phyloP scores from a whole-genome alignment of 2,113 vertebrate species.

The Ginglymostoma cirratum region DNA sequence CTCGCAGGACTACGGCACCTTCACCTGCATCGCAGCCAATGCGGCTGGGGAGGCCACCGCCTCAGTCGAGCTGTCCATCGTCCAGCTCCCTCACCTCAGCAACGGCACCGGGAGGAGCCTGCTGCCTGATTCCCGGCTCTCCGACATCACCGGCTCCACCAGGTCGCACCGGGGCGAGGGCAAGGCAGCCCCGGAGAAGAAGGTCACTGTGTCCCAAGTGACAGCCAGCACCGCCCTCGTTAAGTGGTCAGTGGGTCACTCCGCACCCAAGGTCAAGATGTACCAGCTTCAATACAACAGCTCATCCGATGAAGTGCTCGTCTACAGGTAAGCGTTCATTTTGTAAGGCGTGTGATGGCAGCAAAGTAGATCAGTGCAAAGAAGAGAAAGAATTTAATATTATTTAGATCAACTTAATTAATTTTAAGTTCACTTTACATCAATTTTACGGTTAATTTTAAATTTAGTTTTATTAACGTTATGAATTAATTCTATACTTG shows the following conservation, averaged over 20 bases:
- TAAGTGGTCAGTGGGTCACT: conserved; percentile 89
- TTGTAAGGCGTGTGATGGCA: too few relatives aligned
- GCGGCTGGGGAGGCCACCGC: conserved; percentile 91
- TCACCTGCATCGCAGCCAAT: conserved; percentile 94
- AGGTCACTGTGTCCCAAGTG: conserved; percentile 84
- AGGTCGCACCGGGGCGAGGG: conserved; percentile 77
- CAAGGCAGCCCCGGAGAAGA: conserved; percentile 71
- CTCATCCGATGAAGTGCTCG: conserved; percentile 91
- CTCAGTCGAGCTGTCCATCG: conserved; percentile 81
- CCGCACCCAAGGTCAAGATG: conserved; percentile 91
- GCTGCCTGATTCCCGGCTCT: conserved; percentile 82
- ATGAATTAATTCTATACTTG: too few relatives aligned
- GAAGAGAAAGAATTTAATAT: background rate
- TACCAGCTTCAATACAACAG: conserved; percentile 97
- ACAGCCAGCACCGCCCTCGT: conserved; percentile 82
- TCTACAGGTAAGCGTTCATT: conserved; percentile 76
- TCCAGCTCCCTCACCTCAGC: conserved; percentile 87
- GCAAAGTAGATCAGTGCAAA: background rate
- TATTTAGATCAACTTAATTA: too few relatives aligned
- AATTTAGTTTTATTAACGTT: too few relatives aligned
- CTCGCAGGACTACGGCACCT: conserved; percentile 86
- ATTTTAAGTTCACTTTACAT: too few relatives aligned
- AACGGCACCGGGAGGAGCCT: conserved; percentile 74
- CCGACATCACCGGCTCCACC: conserved; percentile 89
- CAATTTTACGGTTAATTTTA: too few relatives aligned